phyloP scores from a whole-genome alignment of 2,888 invertebrate species.

The Selenia dentaria region DNA sequence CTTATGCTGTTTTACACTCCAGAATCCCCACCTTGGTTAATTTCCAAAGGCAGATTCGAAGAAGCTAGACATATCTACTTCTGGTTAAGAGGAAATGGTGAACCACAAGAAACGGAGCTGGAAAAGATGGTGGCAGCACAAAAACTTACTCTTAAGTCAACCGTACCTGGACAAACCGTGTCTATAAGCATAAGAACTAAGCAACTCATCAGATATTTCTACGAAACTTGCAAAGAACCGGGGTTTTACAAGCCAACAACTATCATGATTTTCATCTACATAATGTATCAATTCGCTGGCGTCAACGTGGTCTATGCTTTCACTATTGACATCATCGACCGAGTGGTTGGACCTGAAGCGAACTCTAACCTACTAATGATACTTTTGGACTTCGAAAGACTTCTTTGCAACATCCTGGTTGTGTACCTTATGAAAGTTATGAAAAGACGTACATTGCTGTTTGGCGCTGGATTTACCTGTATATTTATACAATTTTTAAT shows the following conservation, averaged over 20 bases:
- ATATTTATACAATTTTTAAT: slow-evolving; percentile 44
- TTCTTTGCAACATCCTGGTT: slow-evolving; percentile 49
- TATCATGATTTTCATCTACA: slow-evolving; percentile 58
- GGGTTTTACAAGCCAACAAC: slow-evolving; percentile 63
- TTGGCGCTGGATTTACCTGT: slow-evolving; percentile 46
- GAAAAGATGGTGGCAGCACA: slow-evolving; percentile 37
- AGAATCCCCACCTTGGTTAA: slow-evolving; percentile 87
- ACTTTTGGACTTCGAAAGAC: slow-evolving; percentile 51
- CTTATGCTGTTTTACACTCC: slow-evolving; percentile 62
- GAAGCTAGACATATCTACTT: slow-evolving; percentile 79
- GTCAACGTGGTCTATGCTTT: slow-evolving; percentile 35
- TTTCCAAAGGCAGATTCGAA: slow-evolving; percentile 75
- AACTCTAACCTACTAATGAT: slow-evolving; percentile 50
- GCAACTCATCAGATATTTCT: slow-evolving; percentile 35
- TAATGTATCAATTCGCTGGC: slow-evolving; percentile 54
- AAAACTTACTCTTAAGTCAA: slow-evolving; percentile 31
- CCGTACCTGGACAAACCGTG: neutral
- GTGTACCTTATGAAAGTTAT: slow-evolving; percentile 53
- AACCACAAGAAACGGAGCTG: slow-evolving; percentile 51
- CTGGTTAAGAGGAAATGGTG: slow-evolving; percentile 77
- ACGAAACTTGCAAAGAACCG: slow-evolving; percentile 43
- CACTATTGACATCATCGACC: slow-evolving; percentile 49
- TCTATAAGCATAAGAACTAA: neutral
- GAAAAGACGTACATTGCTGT: slow-evolving; percentile 52
- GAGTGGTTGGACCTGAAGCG: slow-evolving; percentile 47